Base-by-base conservation (phyloP, 2,888 invertebrate species). In the Drosophila rubida region DNA sequence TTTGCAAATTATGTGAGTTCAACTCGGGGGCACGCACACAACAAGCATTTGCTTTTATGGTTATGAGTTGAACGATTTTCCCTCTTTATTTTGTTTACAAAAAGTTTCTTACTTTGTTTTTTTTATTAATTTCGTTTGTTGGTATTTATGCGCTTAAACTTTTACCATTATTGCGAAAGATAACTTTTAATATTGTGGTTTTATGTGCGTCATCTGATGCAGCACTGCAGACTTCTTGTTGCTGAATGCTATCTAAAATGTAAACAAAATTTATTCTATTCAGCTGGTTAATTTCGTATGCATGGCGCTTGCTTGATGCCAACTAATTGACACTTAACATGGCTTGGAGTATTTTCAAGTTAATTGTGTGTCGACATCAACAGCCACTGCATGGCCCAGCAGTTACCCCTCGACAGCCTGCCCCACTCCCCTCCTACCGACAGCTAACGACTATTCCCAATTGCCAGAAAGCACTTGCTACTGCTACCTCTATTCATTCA, bases 301-400 rank as follows among this genome's bases (percentile, higher is more conserved):
- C 80, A 77, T 69, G 84, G 78, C 84, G 69, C 64, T 80, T 63
- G 62, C 80, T 60, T 64, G 77, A 62, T 80, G 78, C 60, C 64
- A 69, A 60, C 89, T 84, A 89, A 84, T 84, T 84, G 89, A 84
- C 84, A 84, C 89, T 87, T 78, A 78, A 89, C 83, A 84, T 74
- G 79, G 79, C 79, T 87, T 69, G 63, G 63, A 85, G 89, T 87
- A 89, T 84, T 84, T 84, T 70, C 60, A 69, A 81, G 72, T 87
- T 84, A 84, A 84, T 84, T 84, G 83, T 81, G 76, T 89, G 88
- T 83, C 89, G 88, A 78, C 79, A 78, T 88, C 87, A 68, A 51
- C 78, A 49, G 41, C 49, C 67, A 44, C 62, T 30, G 22, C 69
- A 50, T 23, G 44, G 13, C 16, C 46, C 42, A 53, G 35, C 41